Percentiles rank a stretch among this genome's conserved stretches.
phyloP scores from a whole-genome alignment of 2,797 vertebrate species.

The Sorex maritimensis region DNA sequence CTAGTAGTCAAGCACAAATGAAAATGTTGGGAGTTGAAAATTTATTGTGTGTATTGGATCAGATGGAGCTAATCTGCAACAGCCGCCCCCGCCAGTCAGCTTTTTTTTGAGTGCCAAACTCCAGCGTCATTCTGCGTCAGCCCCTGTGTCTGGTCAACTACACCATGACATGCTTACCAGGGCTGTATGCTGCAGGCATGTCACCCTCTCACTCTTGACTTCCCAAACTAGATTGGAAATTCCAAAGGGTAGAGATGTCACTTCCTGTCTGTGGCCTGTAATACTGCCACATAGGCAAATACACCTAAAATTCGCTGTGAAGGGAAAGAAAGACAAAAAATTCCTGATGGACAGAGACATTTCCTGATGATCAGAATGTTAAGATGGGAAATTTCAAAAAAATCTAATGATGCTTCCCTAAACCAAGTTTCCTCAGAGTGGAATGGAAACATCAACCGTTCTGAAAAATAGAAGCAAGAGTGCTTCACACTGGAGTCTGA shows the following conservation, averaged over 20 bases:
- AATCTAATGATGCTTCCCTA: not conserved
- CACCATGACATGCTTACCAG: rapidly evolving
- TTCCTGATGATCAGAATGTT: not conserved
- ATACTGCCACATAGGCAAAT: not conserved
- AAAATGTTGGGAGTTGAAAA: not conserved
- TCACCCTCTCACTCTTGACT: not conserved
- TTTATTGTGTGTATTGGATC: not conserved
- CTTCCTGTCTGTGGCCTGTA: not conserved
- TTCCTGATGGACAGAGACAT: not conserved
- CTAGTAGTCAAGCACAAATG: not conserved
- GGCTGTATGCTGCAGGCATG: not conserved
- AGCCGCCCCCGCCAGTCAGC: not conserved
- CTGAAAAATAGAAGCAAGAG: not conserved
- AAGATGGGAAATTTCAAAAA: not conserved
- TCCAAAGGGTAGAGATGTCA: not conserved
- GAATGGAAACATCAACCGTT: not conserved
- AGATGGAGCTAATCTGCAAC: not conserved
- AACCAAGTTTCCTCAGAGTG: constrained; percentile 6
- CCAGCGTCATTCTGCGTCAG: not conserved
- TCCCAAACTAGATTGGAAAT: not conserved
- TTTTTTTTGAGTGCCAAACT: not conserved
- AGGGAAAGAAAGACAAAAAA: not conserved
- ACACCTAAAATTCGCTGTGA: not conserved
- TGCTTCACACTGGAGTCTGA: not conserved
- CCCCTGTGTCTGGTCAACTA: not conserved